Conservation (phyloP, 2,797 vertebrate species). For the Enteromius argenteus region DNA sequence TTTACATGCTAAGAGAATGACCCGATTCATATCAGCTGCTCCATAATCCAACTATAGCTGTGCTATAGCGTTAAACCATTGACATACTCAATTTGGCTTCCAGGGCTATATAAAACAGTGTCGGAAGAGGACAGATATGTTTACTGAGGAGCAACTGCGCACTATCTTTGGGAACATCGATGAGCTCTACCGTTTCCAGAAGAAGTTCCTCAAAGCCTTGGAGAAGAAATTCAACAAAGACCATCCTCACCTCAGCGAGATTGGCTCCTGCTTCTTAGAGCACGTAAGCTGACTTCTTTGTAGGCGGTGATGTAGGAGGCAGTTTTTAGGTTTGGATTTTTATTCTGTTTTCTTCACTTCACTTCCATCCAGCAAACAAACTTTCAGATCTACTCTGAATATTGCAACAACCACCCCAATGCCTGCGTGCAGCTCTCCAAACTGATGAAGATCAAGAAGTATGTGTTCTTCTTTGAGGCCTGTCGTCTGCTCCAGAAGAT, state of each 20-base stretch:
- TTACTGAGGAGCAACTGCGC: conserved; percentile 91
- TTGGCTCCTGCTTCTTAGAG: conserved; percentile 94
- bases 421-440: conserved; percentile 91
- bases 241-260: conserved; percentile 92
- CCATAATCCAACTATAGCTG: not conserved
- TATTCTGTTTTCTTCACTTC: not conserved
- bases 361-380: conserved; percentile 86
- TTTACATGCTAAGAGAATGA: conserved; percentile 20
- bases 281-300: conserved; percentile 80
- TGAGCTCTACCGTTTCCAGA: conserved; percentile 95
- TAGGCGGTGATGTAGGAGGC: not conserved
- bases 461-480: conserved; percentile 95
- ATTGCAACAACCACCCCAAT: conserved; percentile 97
- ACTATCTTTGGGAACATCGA: conserved; percentile 97
- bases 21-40: conserved; percentile 1
- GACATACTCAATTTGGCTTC: not conserved
- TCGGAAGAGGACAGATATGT: conserved; percentile 93
- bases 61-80: not conserved
- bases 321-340: not conserved
- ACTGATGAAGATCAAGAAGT: conserved; percentile 93
- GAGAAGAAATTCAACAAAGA: conserved; percentile 94
- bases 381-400: conserved; percentile 98
- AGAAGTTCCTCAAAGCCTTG: conserved; percentile 89
- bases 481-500: conserved; percentile 95
- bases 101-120: conserved; percentile 97